phyloP scores from a whole-genome alignment of 2,888 invertebrate genomes.

The Thelaira solivaga region DNA sequence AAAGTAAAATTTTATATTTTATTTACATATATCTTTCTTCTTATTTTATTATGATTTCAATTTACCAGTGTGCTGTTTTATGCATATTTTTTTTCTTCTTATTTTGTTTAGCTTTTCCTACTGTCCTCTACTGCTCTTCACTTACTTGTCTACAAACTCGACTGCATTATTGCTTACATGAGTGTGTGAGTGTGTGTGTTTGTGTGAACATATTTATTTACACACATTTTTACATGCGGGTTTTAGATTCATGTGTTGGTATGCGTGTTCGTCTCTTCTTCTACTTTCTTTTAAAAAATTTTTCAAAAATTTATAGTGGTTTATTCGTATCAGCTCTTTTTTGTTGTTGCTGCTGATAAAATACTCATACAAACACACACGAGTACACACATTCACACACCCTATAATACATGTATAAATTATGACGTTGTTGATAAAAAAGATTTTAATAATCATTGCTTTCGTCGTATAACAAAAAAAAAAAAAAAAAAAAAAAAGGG shows the following conservation, averaged over 20 bases:
- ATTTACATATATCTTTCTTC: background rate
- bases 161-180: too few relatives aligned
- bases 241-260: constrained; percentile 12
- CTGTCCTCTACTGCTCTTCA: background rate
- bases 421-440: constrained; percentile 59
- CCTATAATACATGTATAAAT: constrained; percentile 38
- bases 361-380: background rate
- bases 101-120: background rate
- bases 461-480: background rate
- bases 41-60: constrained; percentile 13
- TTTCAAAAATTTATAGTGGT: constrained; percentile 56
- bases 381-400: background rate
- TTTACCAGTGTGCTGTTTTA: constrained; percentile 20
- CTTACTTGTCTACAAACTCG: background rate
- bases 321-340: constrained; percentile 56
- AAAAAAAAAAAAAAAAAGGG: background rate
- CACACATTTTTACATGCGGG: constrained; percentile 5
- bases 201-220: background rate
- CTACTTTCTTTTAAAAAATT: background rate
- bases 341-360: constrained; percentile 15
- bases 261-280: background rate
- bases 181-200: background rate
- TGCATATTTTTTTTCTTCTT: background rate
- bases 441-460: constrained; percentile 60
- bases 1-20: constrained; percentile 32